Base-by-base conservation (phyloP, 2,113 vertebrate genomes). In the Gavialis gangeticus region DNA sequence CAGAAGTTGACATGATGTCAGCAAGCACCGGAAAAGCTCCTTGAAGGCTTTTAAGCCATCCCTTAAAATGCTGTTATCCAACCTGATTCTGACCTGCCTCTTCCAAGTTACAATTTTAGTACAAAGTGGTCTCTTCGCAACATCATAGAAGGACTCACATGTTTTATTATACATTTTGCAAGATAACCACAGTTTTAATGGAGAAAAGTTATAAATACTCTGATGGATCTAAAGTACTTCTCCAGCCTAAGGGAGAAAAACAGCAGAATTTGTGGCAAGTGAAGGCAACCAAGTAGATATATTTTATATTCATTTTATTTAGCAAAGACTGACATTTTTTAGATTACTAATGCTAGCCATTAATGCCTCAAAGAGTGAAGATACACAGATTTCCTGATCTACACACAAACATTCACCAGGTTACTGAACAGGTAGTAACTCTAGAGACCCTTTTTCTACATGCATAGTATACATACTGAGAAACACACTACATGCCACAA, bases 271-370 rank as follows among this genome's bases (percentile, higher is more conserved):
- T 73, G 75, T 34, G 67, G 77, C 11, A 9, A 46, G 28, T 78
- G 87, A 84, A 55, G 10, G 19, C 34, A 34, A 27, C 54, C 19
- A 89, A 30, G 63, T 78, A 89, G 77, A 21, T 24, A 86, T 55
- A 73, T 58, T 75, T 12, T 28, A 73, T 5, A 64, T 7, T 63
- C 12, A 63, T 67, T 80, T 84, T 82, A 90, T 83, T 91, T 73
- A 94, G 69, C 58, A 81, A 57, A 77, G 58, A 88, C 59, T 77
- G 75, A 79, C 11, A 56, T 11, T 77, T 85, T 46, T 82, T 73
- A 25, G 82, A 3, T 25, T 17, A 89, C 27, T 56, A 75, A 71
- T 46, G 57, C 15, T 60, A 86, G 30, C 19, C 34, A 24, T 0
- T 2, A 30, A 3, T 77, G 46, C 34, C 54, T 66, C 1, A 3